Conservation (phyloP, 2,113 vertebrate genomes). For the Tenrec ecaudatus region DNA sequence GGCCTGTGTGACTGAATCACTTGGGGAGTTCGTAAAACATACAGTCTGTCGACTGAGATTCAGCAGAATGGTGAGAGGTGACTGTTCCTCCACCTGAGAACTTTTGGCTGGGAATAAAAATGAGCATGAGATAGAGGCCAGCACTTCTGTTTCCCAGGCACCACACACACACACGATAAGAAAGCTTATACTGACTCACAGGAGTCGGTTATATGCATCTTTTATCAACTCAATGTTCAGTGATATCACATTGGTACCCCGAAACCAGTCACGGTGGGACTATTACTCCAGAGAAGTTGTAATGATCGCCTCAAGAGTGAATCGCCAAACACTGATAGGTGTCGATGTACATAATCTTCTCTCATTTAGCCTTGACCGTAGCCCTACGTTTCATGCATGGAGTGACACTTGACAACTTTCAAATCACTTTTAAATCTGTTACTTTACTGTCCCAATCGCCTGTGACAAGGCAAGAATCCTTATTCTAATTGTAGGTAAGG, state of each 20-base stretch:
- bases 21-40: background rate
- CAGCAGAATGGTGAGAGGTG: background rate
- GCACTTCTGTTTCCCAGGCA: background rate
- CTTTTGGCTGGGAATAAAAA: background rate
- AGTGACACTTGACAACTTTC: background rate
- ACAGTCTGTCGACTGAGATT: rapidly evolving
- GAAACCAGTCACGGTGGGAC: background rate
- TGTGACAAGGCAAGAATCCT: background rate
- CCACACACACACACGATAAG: background rate
- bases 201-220: background rate
- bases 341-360: background rate
- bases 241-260: background rate
- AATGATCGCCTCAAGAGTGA: background rate
- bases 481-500: background rate
- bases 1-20: background rate
- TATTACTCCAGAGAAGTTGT: background rate
- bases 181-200: background rate
- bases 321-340: background rate
- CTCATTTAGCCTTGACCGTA: background rate
- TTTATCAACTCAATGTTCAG: background rate
- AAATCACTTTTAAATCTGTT: background rate
- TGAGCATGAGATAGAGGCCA: background rate
- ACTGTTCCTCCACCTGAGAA: background rate
- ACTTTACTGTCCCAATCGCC: background rate
- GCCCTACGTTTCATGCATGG: background rate